Evolutionary conservation across 2,797 vertebrate genomes (phyloP).

Genomic region (Pseudomugil tenellus): DNA sequence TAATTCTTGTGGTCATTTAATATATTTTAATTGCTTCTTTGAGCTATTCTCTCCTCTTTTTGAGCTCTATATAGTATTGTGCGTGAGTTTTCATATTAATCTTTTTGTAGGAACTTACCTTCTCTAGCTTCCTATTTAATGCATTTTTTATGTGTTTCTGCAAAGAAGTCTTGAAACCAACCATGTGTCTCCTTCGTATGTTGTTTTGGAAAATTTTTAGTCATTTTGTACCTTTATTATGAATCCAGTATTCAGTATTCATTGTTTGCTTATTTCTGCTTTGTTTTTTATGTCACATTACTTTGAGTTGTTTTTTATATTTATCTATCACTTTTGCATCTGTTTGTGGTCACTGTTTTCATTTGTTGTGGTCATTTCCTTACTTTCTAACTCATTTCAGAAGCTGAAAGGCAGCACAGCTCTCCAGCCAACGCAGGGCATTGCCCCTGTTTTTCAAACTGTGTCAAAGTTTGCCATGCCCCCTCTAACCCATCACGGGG

Average conservation of each 20-base stretch:
- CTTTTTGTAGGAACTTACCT: neutral
- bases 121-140: neutral
- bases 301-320: neutral
- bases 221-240: neutral
- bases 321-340: neutral
- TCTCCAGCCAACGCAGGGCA: constrained; percentile 45
- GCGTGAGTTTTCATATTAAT: no score
- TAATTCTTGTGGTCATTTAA: neutral
- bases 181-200: neutral
- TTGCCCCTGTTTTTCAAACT: constrained; percentile 49
- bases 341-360: neutral
- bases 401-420: constrained; percentile 34
- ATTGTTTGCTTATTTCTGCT: neutral
- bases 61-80: neutral
- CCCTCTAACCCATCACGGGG: constrained; percentile 61
- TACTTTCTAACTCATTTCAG: neutral
- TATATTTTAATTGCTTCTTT: no score
- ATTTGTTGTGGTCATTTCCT: neutral
- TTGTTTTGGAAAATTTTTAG: neutral
- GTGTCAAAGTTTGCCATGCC: constrained; percentile 67
- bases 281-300: neutral
- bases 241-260: neutral
- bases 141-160: neutral
- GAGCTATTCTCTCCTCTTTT: neutral
- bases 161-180: neutral